These are phyloP conservation scores for Nomada hirtipes DNA, from an alignment of 2,888 invertebrate genomes.

Conservation along the genomic window DNA sequence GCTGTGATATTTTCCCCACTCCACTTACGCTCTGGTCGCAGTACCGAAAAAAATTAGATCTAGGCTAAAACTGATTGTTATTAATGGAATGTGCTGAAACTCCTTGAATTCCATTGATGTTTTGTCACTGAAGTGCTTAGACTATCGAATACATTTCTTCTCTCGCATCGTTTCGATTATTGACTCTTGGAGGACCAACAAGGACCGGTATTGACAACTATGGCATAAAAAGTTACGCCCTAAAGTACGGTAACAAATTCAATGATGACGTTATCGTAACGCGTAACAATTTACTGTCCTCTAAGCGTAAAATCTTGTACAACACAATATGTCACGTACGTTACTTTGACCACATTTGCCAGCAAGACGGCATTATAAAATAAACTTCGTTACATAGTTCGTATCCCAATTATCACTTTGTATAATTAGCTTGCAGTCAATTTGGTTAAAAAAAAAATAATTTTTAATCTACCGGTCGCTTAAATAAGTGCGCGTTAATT, in stretches of 20 bases:
- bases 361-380: not conserved
- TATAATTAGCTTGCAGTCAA: constrained; percentile 13
- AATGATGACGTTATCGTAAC: not conserved
- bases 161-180: constrained; percentile 19
- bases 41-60: constrained; percentile 67
- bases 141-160: constrained; percentile 30
- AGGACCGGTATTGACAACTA: constrained; percentile 22
- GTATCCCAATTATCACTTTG: constrained; percentile 12
- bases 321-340: constrained; percentile 24
- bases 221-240: not conserved
- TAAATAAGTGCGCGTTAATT: constrained; percentile 7
- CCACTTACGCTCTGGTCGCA: constrained; percentile 70
- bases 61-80: constrained; percentile 64
- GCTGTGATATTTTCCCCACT: constrained; percentile 81
- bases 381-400: constrained; percentile 9
- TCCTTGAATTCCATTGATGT: constrained; percentile 56
- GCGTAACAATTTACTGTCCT: constrained; percentile 23
- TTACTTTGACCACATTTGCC: constrained; percentile 20
- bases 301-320: constrained; percentile 21
- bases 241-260: not conserved
- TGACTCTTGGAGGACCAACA: constrained; percentile 40
- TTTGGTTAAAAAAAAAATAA: not conserved
- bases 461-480: constrained; percentile 20
- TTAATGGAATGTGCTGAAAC: constrained; percentile 41
- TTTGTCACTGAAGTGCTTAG: constrained; percentile 42